These are phyloP conservation scores for Sepioteuthis lessoniana DNA, from an alignment of 2,888 invertebrate species.

Conservation along the genomic window DNA sequence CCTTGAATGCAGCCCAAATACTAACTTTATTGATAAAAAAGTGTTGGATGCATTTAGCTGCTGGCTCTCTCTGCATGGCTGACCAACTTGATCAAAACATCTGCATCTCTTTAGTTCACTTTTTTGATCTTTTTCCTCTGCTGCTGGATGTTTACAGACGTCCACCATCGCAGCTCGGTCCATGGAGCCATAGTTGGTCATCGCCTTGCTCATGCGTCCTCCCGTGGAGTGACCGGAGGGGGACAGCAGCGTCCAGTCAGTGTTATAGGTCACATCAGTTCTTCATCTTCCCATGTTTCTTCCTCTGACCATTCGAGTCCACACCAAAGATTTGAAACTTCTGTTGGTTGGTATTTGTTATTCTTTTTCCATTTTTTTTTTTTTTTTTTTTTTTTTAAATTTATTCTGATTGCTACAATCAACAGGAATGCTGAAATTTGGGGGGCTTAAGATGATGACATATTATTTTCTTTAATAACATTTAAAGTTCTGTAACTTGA, in stretches of 20 bases:
- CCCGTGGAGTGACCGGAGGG: background rate
- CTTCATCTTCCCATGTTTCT: background rate
- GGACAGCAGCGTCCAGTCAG: slow-evolving; percentile 45
- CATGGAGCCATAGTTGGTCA: slow-evolving; percentile 45
- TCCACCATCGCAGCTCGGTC: slow-evolving; percentile 44
- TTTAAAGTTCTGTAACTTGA: too few species aligned
- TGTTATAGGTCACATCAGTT: slow-evolving; percentile 36
- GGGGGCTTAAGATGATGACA: background rate
- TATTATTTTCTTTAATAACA: background rate
- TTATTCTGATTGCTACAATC: too few species aligned
- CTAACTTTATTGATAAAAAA: background rate
- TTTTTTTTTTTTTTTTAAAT: too few species aligned
- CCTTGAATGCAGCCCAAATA: slow-evolving; percentile 10
- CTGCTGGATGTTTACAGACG: slow-evolving; percentile 48
- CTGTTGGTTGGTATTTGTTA: slow-evolving; percentile 39
- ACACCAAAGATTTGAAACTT: background rate
- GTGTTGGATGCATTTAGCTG: slow-evolving; percentile 16
- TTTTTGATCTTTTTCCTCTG: background rate
- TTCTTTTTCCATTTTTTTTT: background rate
- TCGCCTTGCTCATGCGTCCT: background rate
- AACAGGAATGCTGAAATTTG: too few species aligned
- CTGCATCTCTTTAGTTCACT: background rate
- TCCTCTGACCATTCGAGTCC: slow-evolving; percentile 12
- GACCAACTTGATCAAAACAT: background rate
- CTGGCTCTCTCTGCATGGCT: background rate